A percentile compares a stretch with the other conserved stretches of the same genome.
These are phyloP conservation scores for Conistra vaccinii DNA, from an alignment of 2,888 invertebrate species.

Conservation along the genomic window DNA sequence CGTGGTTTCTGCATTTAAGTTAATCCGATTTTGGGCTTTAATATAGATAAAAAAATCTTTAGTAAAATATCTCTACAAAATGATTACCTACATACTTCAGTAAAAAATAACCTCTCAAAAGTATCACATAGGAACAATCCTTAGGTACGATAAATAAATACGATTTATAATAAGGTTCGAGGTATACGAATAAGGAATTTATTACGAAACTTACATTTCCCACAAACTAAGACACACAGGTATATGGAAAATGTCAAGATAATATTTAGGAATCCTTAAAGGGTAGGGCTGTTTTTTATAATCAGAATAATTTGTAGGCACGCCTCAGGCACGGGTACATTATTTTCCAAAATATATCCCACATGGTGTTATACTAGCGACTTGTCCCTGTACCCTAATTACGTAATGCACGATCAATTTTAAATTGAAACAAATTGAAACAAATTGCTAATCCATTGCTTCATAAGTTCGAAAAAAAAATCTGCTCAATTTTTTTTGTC, in stretches of 20 bases:
- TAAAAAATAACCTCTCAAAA: not conserved
- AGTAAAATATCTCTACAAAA: no score
- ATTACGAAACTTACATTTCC: no score
- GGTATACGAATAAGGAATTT: not conserved
- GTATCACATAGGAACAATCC: not conserved
- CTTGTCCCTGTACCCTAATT: no score
- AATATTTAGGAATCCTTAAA: not conserved
- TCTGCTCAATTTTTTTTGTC: no score
- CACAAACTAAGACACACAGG: conserved; percentile 1
- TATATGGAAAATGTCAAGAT: conserved; percentile 3
- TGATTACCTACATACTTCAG: not conserved
- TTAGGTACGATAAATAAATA: not conserved
- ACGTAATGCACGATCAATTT: no score
- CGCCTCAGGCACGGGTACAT: not conserved
- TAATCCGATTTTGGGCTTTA: not conserved
- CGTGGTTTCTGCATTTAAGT: not conserved
- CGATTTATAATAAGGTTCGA: not conserved
- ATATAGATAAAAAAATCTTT: no score
- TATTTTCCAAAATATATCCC: conserved; percentile 8
- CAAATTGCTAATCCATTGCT: no score
- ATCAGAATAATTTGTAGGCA: not conserved
- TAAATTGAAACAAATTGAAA: no score
- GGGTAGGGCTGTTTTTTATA: not conserved
- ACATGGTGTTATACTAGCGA: not conserved
- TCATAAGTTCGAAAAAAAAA: no score